phyloP scores from a whole-genome alignment of 2,888 invertebrate species.

The Stenichneumon culpator region DNA sequence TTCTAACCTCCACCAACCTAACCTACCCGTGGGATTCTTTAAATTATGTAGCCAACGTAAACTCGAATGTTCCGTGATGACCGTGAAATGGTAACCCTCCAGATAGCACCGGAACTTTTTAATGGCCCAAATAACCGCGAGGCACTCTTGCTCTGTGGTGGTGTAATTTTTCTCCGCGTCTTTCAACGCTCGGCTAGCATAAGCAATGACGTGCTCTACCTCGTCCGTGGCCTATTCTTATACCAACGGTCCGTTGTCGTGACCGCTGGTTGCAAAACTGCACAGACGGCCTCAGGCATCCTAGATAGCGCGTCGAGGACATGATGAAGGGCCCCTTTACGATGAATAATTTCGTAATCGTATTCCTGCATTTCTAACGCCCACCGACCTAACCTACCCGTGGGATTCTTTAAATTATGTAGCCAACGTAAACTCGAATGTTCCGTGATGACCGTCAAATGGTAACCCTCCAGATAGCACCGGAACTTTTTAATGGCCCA shows the following conservation, averaged over 20 bases:
- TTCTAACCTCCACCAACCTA: conserved; percentile 68
- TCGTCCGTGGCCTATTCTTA: conserved; percentile 38
- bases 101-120: conserved; percentile 70
- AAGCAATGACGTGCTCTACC: conserved; percentile 57
- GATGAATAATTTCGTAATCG: conserved; percentile 57
- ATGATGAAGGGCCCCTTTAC: conserved; percentile 22
- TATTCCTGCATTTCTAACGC: conserved; percentile 62
- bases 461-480: conserved; percentile 69
- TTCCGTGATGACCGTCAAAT: conserved; percentile 72
- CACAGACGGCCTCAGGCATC: conserved; percentile 7
- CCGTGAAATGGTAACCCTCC: conserved; percentile 70
- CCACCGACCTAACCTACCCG: conserved; percentile 67
- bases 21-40: conserved; percentile 64
- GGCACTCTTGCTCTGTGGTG: conserved; percentile 67
- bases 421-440: conserved; percentile 71
- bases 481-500: conserved; percentile 70
- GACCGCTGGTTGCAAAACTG: neutral
- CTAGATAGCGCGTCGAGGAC: conserved; percentile 54
- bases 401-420: conserved; percentile 68
- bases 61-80: conserved; percentile 72
- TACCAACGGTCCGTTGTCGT: conserved; percentile 46
- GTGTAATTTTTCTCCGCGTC: conserved; percentile 23
- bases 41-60: conserved; percentile 69
- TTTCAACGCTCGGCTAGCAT: no score
- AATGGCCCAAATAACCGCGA: conserved; percentile 69